A percentile compares a stretch with the other conserved stretches of the same genome.
Conservation (phyloP, 2,113 vertebrate species). For the Ploceus nigricollis region DNA sequence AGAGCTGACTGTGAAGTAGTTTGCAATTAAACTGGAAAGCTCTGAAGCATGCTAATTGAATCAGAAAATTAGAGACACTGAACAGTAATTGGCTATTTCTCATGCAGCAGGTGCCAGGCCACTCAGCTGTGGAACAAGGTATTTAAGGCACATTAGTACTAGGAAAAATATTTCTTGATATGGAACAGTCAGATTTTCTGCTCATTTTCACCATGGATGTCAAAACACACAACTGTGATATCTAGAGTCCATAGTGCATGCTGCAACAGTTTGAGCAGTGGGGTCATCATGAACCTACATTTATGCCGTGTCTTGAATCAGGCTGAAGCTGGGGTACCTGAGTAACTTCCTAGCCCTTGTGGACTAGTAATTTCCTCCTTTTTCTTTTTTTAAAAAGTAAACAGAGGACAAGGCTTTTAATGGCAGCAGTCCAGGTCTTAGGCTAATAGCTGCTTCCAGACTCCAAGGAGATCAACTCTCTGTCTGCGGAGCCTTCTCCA, state of each 20-base stretch:
- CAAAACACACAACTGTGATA: conserved; percentile 80
- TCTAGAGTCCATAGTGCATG: conserved; percentile 60
- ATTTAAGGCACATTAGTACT: conserved; percentile 99
- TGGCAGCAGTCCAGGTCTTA: rapidly evolving
- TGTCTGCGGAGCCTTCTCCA: rapidly evolving
- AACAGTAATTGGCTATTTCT: conserved; percentile 98
- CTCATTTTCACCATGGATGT: conserved; percentile 90
- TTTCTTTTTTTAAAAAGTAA: neutral
- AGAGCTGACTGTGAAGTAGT: conserved; percentile 99
- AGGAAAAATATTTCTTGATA: conserved; percentile 98
- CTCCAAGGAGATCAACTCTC: neutral
- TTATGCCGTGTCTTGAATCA: neutral
- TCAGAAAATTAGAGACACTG: conserved; percentile 99
- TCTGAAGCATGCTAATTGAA: conserved; percentile 99
- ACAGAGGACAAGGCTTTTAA: neutral
- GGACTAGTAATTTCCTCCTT: neutral
- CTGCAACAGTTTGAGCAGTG: conserved; percentile 40
- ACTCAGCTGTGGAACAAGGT: conserved; percentile 99
- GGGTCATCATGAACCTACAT: conserved; percentile 42
- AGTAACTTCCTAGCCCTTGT: neutral
- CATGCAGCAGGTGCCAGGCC: conserved; percentile 99
- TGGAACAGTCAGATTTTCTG: conserved; percentile 98
- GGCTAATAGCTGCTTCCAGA: neutral
- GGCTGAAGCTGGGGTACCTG: neutral
- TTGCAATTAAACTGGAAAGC: conserved; percentile 99